Base-by-base conservation (phyloP, 2,113 vertebrate genomes). In the Apeltes quadracus region DNA sequence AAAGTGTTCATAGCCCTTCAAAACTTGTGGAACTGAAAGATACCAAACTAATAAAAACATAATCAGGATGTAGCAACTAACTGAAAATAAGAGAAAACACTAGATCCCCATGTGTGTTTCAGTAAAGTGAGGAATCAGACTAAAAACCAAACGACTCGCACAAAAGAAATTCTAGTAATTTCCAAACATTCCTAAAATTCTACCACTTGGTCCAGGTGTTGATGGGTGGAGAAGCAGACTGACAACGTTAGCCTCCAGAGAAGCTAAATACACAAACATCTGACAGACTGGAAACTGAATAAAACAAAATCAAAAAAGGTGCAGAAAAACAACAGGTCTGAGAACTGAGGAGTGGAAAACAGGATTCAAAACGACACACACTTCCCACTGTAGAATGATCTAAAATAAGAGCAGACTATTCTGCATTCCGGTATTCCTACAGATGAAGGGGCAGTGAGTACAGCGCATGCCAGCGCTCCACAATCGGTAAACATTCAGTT, bases 1-100 rank as follows among this genome's bases (percentile, higher is more conserved):
- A 69, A 84, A 75, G 82, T 82, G 62, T 87, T 84, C 11, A 56
- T 90, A 92, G 91, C 91, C 91, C 91, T 92, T 92, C 86, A 77
- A 77, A 87, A 80, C 70, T 25, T 84, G 75, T 54, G 78, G 27
- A 79, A 79, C 41, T 55, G 18, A 61, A 69, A 77, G 70, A 29
- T 29, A n/a, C 4, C 38, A 13, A 39, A 39, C 12, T 12, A 39
- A 3, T 1, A 39, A 39, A 70, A 65, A 71, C 34, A 75, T 66
- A 36, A 73, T 38, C 3, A 41, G 55, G 61, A 57, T 25, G 32
- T 13, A 69, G 23, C 22, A 69, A 74, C 54, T 43, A 29, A 29
- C 15, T 55, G 15, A 69, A 41, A 43, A 51, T 27, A 51, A 61
- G 7, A 38, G 32, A 12, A 34, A 54, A 61, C 23, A 57, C 12